phyloP scores from a whole-genome alignment of 2,888 invertebrate genomes.

The Drosophila tanythrix region DNA sequence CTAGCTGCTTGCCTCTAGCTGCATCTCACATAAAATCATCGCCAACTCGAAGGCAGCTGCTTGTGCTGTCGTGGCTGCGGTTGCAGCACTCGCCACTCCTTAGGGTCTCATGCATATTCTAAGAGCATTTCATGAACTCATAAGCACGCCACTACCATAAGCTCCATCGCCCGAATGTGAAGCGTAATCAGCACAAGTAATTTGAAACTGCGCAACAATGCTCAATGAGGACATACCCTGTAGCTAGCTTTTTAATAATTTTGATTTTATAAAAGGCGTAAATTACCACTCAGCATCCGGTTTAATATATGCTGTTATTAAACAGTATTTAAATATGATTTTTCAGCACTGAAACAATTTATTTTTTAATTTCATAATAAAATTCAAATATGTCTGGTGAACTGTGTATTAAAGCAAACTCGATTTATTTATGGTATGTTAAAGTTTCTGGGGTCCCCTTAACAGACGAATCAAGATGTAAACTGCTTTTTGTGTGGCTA shows the following conservation, averaged over 20 bases:
- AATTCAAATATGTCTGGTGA: neutral
- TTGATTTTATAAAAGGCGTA: neutral
- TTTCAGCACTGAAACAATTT: neutral
- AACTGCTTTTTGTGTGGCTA: neutral
- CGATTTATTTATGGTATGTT: neutral
- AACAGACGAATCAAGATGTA: neutral
- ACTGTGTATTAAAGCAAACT: neutral
- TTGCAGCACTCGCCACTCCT: constrained; percentile 66
- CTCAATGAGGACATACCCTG: constrained; percentile 17
- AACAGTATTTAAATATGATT: neutral
- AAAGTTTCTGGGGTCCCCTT: neutral
- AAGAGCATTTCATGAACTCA: constrained; percentile 76
- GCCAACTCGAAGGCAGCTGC: constrained; percentile 21
- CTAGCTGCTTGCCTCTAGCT: neutral
- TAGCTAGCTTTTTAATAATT: neutral
- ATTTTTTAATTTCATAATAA: neutral
- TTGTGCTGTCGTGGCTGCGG: constrained; percentile 13
- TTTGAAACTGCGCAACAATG: neutral
- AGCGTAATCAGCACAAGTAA: constrained; percentile 14
- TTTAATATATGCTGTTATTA: neutral
- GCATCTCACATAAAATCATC: constrained; percentile 48
- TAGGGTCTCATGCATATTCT: constrained; percentile 78
- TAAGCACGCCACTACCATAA: constrained; percentile 67
- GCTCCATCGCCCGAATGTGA: constrained; percentile 7
- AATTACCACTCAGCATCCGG: neutral